phyloP scores from a whole-genome alignment of 2,113 vertebrate genomes.

The Xenopus borealis region DNA sequence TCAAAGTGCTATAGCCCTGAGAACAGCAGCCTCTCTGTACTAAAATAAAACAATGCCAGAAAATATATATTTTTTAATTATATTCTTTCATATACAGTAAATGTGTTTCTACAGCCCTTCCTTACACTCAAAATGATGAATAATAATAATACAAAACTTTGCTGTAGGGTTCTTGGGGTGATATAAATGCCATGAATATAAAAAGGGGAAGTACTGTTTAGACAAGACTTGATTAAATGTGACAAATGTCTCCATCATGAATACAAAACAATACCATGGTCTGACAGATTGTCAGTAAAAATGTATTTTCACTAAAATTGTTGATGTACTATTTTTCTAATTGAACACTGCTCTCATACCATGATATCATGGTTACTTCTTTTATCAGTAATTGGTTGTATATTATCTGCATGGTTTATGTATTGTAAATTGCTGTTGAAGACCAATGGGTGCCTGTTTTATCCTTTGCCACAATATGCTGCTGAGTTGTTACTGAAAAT shows the following conservation, averaged over 20 bases:
- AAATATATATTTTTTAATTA: not conserved
- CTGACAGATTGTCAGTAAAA: not conserved
- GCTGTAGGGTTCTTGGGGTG: not conserved
- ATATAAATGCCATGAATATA: not conserved
- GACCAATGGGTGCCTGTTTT: too few species aligned
- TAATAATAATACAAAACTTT: not conserved
- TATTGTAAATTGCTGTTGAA: too few species aligned
- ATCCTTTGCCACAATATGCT: too few species aligned
- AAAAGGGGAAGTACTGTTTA: slow-evolving; percentile 4
- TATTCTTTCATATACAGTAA: slow-evolving; percentile 20
- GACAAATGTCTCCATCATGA: slow-evolving; percentile 14
- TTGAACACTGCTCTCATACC: too few species aligned
- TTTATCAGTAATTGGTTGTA: too few species aligned
- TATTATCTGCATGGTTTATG: too few species aligned
- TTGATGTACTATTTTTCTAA: too few species aligned
- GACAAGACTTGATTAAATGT: slow-evolving; percentile 11
- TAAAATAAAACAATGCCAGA: not conserved
- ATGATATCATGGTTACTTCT: too few species aligned
- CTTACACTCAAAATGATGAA: slow-evolving; percentile 18
- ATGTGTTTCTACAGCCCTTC: not conserved
- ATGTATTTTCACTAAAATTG: not conserved
- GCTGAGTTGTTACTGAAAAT: too few species aligned
- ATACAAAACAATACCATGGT: slow-evolving; percentile 7
- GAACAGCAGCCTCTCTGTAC: not conserved
- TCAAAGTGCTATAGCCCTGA: not conserved